Evolutionary conservation across 2,888 invertebrate genomes (phyloP).

Genomic region (Cremastinae sp.): DNA sequence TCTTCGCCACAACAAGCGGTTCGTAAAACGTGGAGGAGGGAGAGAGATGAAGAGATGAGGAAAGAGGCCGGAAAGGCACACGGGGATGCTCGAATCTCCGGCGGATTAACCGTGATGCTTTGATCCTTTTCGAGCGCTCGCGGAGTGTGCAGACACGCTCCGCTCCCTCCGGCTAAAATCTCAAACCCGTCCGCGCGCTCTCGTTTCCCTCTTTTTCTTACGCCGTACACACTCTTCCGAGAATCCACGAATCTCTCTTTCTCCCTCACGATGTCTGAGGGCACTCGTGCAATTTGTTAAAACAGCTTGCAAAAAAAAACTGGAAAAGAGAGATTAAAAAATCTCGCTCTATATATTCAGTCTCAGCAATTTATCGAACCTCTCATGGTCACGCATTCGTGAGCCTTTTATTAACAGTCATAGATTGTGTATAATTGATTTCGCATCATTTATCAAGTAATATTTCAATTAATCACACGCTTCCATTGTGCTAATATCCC

Average conservation of each 20-base stretch:
- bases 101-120: slow-evolving; percentile 75
- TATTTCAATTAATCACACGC: no score
- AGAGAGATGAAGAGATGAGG: slow-evolving; percentile 29
- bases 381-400: no score
- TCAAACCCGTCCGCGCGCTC: slow-evolving; percentile 39
- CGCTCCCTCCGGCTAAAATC: slow-evolving; percentile 58
- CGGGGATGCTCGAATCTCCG: slow-evolving; percentile 63
- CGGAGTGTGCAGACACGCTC: slow-evolving; percentile 64
- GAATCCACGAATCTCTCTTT: slow-evolving; percentile 21
- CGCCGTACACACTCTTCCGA: slow-evolving; percentile 22
- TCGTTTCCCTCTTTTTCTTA: slow-evolving; percentile 26
- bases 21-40: slow-evolving; percentile 68
- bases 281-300: slow-evolving; percentile 75
- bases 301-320: slow-evolving; percentile 66
- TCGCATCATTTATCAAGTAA: no score
- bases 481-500: no score
- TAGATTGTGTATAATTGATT: no score
- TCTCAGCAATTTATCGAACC: slow-evolving; percentile 61
- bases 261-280: slow-evolving; percentile 50
- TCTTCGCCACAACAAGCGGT: slow-evolving; percentile 78
- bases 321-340: no score
- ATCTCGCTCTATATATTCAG: slow-evolving; percentile 40
- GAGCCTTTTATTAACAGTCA: no score
- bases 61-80: slow-evolving; percentile 62
- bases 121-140: slow-evolving; percentile 72